Evolutionary conservation across 2,113 vertebrate genomes (phyloP).

Genomic region (Vicugna pacos): DNA sequence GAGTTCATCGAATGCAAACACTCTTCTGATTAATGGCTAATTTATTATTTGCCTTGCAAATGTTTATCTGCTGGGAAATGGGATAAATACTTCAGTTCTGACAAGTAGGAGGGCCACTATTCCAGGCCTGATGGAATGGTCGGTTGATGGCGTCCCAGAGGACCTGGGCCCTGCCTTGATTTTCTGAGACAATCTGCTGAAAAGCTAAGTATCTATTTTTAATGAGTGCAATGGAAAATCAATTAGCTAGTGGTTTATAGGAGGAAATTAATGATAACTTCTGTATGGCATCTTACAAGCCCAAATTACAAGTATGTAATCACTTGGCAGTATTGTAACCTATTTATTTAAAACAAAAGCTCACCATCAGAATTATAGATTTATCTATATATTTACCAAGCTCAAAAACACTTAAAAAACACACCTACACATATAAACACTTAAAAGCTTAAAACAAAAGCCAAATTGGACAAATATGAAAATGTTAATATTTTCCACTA

Average conservation of each 20-base stretch:
- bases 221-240: constrained; percentile 88
- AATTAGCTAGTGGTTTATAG: constrained; percentile 84
- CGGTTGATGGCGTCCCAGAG: constrained; percentile 87
- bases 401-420: constrained; percentile 65
- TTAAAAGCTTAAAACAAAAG: constrained; percentile 12
- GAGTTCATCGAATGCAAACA: constrained; percentile 85
- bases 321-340: constrained; percentile 41
- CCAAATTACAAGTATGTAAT: constrained; percentile 77
- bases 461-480: background rate
- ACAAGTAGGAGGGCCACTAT: constrained; percentile 83
- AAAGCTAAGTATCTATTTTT: constrained; percentile 89
- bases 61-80: constrained; percentile 88
- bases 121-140: constrained; percentile 84
- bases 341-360: constrained; percentile 66
- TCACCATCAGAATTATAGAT: background rate
- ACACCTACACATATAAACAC: background rate
- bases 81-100: constrained; percentile 86
- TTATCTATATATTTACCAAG: background rate
- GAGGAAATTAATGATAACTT: constrained; percentile 86
- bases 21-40: constrained; percentile 88
- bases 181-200: constrained; percentile 86
- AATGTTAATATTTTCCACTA: background rate
- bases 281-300: constrained; percentile 76
- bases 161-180: constrained; percentile 77
- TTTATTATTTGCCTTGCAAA: constrained; percentile 91